These are phyloP conservation scores for Gasterosteus nipponicus DNA, from an alignment of 2,113 vertebrate genomes.

Conservation along the genomic window DNA sequence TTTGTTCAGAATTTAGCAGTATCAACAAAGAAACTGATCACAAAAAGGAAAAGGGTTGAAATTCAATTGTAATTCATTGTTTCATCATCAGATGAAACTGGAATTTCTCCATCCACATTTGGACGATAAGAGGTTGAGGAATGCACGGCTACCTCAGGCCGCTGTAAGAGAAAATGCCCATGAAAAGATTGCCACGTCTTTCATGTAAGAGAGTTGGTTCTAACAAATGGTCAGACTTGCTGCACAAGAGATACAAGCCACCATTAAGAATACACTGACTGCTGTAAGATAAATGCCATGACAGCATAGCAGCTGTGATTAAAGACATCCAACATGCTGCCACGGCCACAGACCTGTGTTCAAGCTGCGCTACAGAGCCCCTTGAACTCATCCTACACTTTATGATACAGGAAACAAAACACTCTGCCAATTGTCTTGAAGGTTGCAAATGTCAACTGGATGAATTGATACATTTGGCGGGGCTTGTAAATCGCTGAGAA, in stretches of 20 bases:
- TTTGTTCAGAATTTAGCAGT: neutral
- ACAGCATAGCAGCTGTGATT: conserved; percentile 27
- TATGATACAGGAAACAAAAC: neutral
- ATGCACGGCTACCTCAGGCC: neutral
- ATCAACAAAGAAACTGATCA: neutral
- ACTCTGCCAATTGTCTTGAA: neutral
- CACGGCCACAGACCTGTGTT: conserved; percentile 24
- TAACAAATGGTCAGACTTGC: conserved; percentile 17
- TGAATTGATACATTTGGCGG: conserved; percentile 18
- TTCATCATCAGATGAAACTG: conserved; percentile 1
- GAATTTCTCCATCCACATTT: neutral
- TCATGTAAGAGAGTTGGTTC: conserved; percentile 5
- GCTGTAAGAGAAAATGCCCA: conserved; percentile 6
- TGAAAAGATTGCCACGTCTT: neutral
- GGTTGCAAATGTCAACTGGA: conserved; percentile 19
- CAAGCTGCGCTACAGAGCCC: conserved; percentile 1
- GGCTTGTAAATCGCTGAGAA: conserved; percentile 20
- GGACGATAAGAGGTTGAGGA: neutral
- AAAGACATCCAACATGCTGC: conserved; percentile 25
- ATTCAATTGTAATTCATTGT: neutral
- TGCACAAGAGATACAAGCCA: conserved; percentile 17
- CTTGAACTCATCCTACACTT: conserved; percentile 3
- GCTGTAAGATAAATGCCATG: conserved; percentile 28
- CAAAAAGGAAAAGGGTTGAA: neutral
- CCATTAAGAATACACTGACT: neutral